Base-by-base conservation (phyloP, 2,888 invertebrate genomes). In the Tipula confusa region DNA sequence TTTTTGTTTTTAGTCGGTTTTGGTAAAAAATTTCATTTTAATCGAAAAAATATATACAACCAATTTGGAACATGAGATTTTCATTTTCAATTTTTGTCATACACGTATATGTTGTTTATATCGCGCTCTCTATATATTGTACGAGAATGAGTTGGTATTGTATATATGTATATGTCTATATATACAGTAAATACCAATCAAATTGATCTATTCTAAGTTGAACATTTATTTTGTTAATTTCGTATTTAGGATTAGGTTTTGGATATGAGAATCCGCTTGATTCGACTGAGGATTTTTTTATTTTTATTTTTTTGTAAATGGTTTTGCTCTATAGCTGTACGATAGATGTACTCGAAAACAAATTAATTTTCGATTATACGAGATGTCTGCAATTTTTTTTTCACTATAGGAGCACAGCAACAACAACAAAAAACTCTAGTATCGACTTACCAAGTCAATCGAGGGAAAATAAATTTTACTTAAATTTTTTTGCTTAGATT, bases 31-130 rank as follows among this genome's bases (percentile, higher is more conserved):
- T 43, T 43, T 15, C 43, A 2, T 43, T 64, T 64, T 64, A 64
- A 64, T 64, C 64, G 64, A 64, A 18, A 64, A 64, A 64, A 64
- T 24, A n/a, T n/a, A 64, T 64, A 64, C 64, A 64, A 64, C 64
- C 64, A 64, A 64, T 64, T 64, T 64, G 64, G 64, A 24, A 64
- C 64, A 64, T 64, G 64, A 64, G 64, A 64, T 64, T 64, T 64
- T 64, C 24, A 64, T 64, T 64, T 64, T 64, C 24, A 64, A 64
- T 64, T 64, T 64, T 64, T 64, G 64, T 64, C 64, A 24, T 64
- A 9, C 24, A 24, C 9, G 64, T 64, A 24, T n/a, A n/a, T 64
- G 64, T 64, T 11, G 48, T 48, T n/a, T 33, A 33, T 33, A 18
- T 38, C 48, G 48, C 48, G 48, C 38, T 11, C 11, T 38, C 9